Evolutionary conservation across 2,797 vertebrate species (phyloP).

Genomic region (Clarias pachynema): DNA sequence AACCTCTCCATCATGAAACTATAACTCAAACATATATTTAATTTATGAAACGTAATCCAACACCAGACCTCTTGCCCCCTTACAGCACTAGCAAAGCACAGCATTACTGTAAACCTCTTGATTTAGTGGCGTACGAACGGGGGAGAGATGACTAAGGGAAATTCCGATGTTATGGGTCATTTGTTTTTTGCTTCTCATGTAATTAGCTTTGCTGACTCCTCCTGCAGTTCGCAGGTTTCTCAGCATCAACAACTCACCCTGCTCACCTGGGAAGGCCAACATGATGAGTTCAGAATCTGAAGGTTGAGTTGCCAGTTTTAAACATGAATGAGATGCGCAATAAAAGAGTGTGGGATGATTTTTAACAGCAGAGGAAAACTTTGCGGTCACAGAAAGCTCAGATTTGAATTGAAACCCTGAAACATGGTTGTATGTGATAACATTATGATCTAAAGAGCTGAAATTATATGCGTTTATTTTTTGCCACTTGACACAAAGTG

Average conservation of each 20-base stretch:
- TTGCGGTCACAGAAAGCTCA: neutral
- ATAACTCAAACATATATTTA: neutral
- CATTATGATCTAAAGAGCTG: neutral
- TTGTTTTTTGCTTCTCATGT: conserved; percentile 3
- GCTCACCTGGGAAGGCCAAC: conserved; percentile 27
- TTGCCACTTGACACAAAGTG: neutral
- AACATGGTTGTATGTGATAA: neutral
- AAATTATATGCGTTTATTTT: neutral
- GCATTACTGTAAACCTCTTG: neutral
- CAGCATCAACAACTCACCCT: conserved; percentile 3
- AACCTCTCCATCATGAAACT: neutral
- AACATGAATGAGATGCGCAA: neutral
- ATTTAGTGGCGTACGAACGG: conserved; percentile 15
- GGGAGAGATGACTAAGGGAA: conserved; percentile 8
- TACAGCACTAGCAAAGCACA: neutral
- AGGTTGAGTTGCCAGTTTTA: neutral
- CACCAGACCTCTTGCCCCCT: neutral
- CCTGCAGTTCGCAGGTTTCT: conserved; percentile 26
- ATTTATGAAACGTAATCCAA: conserved; percentile 11
- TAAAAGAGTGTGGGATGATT: neutral
- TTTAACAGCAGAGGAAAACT: neutral
- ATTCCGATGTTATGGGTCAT: neutral
- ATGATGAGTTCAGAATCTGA: neutral
- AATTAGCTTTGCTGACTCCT: conserved; percentile 31
- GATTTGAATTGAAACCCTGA: neutral